These are phyloP conservation scores for Tyria jacobaeae DNA, from an alignment of 2,888 invertebrate species.

Conservation along the genomic window DNA sequence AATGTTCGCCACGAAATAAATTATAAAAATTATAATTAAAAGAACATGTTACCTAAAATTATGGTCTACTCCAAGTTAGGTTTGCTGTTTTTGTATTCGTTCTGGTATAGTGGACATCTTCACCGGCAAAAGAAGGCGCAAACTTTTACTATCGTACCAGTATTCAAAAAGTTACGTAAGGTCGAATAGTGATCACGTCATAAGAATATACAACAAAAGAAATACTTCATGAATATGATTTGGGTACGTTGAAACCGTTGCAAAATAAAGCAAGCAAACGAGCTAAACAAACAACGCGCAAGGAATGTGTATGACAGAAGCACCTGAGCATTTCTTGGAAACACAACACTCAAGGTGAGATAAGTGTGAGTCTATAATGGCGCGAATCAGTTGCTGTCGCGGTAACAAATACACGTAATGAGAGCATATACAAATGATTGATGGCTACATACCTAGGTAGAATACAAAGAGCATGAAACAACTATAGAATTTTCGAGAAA, in stretches of 20 bases:
- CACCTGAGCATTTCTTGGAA: conserved; percentile 64
- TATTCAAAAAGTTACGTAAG: too few species aligned
- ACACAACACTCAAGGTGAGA: conserved; percentile 67
- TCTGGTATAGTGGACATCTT: neutral
- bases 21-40: too few species aligned
- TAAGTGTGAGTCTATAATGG: conserved; percentile 52
- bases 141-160: too few species aligned
- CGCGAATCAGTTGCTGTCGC: conserved; percentile 46
- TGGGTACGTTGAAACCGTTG: conserved; percentile 25
- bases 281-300: conserved; percentile 55
- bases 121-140: neutral
- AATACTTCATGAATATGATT: neutral
- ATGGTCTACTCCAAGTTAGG: too few species aligned
- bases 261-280: conserved; percentile 39
- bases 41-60: too few species aligned
- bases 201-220: neutral
- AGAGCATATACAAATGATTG: conserved; percentile 31
- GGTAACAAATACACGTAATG: conserved; percentile 39
- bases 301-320: conserved; percentile 70
- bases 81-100: neutral
- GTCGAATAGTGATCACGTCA: too few species aligned
- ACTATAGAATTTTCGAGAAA: conserved; percentile 6
- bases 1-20: too few species aligned
- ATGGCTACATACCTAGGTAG: conserved; percentile 24
- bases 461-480: conserved; percentile 6